Evolutionary conservation across 2,113 vertebrate species (phyloP).

Genomic region (Syngnathus typhle): DNA sequence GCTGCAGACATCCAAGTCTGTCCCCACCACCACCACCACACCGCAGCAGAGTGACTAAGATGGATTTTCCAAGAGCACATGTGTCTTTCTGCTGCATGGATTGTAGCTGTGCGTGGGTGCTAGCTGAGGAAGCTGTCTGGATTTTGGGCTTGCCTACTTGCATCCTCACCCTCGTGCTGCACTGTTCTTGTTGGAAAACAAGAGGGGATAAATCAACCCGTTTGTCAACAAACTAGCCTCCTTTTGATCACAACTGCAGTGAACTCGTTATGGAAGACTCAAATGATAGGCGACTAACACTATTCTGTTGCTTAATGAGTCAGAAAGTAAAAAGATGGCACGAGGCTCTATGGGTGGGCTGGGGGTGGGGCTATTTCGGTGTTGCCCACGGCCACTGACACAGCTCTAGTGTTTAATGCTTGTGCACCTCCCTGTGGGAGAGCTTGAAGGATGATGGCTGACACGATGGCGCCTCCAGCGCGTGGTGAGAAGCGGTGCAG

Average conservation of each 20-base stretch:
- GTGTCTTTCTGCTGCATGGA: slow-evolving; percentile 9
- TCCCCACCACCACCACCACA: slow-evolving; percentile 24
- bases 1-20: slow-evolving; percentile 44
- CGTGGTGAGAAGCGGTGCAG: slow-evolving; percentile 50
- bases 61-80: neutral
- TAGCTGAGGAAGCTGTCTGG: slow-evolving; percentile 58
- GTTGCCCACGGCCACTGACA: slow-evolving; percentile 67
- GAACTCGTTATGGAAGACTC: slow-evolving; percentile 53
- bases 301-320: slow-evolving; percentile 50
- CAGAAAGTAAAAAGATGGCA: slow-evolving; percentile 53
- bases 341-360: slow-evolving; percentile 15
- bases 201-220: neutral
- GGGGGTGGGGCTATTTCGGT: slow-evolving; percentile 65
- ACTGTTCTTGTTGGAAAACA: neutral
- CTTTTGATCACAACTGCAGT: slow-evolving; percentile 43
- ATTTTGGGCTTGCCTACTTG: slow-evolving; percentile 50
- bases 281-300: slow-evolving; percentile 45
- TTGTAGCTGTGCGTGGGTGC: slow-evolving; percentile 13
- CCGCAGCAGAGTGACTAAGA: slow-evolving; percentile 22
- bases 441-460: slow-evolving; percentile 64
- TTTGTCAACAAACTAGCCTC: slow-evolving; percentile 31
- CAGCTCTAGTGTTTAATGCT: slow-evolving; percentile 65
- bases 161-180: slow-evolving; percentile 12
- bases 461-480: slow-evolving; percentile 63
- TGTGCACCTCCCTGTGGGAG: slow-evolving; percentile 61